A percentile compares a stretch with the other conserved stretches of the same genome.
Conservation (phyloP, 2,888 invertebrate species). For the Autographa gamma region DNA sequence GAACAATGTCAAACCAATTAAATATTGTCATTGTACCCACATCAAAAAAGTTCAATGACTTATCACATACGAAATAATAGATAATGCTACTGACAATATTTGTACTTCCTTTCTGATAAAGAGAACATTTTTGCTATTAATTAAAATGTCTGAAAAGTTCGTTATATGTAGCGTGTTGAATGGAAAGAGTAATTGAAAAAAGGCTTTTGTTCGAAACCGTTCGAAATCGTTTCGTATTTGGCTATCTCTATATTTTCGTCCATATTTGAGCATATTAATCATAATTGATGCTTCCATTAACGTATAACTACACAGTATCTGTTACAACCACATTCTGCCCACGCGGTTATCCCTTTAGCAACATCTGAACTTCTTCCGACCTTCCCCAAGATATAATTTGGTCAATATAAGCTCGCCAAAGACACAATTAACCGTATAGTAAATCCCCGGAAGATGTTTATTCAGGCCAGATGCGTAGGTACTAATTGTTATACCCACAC, state of each 20-base stretch:
- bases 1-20: constrained; percentile 2
- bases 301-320: too few relatives aligned
- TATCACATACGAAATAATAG: constrained; percentile 4
- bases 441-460: not conserved
- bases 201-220: constrained; percentile 39
- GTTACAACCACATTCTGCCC: too few relatives aligned
- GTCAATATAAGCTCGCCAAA: not conserved
- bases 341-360: not conserved
- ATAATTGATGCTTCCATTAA: too few relatives aligned
- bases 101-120: not conserved
- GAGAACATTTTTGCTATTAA: constrained; percentile 27
- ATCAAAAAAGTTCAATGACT: constrained; percentile 11
- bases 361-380: not conserved
- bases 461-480: not conserved
- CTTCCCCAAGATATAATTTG: not conserved
- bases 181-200: constrained; percentile 49
- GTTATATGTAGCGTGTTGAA: constrained; percentile 39
- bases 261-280: too few relatives aligned
- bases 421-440: not conserved
- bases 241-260: not conserved
- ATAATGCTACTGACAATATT: constrained; percentile 9
- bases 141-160: constrained; percentile 32
- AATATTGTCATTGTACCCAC: not conserved
- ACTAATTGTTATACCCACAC: constrained; percentile 2
- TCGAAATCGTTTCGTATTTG: not conserved